Conservation (phyloP, 1,140 invertebrate species). For the Cecropterus lyciades region DNA sequence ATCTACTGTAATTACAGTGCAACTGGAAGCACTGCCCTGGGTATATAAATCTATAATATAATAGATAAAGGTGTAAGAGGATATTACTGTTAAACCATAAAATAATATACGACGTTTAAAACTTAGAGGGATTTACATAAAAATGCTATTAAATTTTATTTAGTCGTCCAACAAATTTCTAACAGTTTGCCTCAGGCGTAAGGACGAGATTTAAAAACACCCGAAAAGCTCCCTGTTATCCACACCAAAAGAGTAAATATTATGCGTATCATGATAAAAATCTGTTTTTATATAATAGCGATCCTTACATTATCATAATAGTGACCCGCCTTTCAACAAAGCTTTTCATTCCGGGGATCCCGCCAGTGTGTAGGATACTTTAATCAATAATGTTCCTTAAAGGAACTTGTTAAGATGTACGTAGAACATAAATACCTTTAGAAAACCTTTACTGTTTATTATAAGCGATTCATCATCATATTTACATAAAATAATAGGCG, state of each 20-base stretch:
- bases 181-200: background rate
- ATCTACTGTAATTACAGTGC: no score
- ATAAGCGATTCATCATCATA: background rate
- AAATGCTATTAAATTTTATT: background rate
- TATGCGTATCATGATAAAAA: conserved; percentile 32
- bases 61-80: no score
- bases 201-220: conserved; percentile 20
- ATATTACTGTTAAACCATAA: no score
- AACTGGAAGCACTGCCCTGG: no score
- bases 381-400: conserved; percentile 8
- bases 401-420: background rate
- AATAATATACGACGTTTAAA: no score
- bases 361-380: conserved; percentile 14
- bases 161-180: background rate
- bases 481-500: no score
- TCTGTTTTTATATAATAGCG: conserved; percentile 27
- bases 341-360: conserved; percentile 29
- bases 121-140: background rate
- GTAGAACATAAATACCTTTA: background rate
- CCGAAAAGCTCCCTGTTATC: conserved; percentile 7
- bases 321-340: conserved; percentile 29
- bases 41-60: no score
- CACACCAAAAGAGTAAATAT: conserved; percentile 24
- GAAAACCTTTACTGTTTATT: background rate
- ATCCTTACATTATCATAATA: conserved; percentile 32